Base-by-base conservation (phyloP, 1,140 invertebrate species). In the Trichonephila clavipes region DNA sequence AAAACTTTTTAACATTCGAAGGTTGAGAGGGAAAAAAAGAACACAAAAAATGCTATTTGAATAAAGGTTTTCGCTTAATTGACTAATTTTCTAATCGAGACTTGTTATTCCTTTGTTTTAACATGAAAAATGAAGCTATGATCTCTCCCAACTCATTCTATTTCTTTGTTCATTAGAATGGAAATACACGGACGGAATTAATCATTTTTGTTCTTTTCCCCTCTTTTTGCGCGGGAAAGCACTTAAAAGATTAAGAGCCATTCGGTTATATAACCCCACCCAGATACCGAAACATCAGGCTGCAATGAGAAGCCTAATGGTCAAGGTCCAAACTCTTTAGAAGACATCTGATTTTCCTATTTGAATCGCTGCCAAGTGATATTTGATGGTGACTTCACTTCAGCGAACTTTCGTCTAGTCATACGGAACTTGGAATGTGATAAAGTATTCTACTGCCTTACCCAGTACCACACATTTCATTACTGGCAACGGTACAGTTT, bases 311-410 rank as follows among this genome's bases (percentile, higher is more conserved):
- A 51, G 10, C 51, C 10, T 10, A 51, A 51, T 51, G 51, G 51
- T 3, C 10, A 51, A 12, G 51, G 51, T 10, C 51, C 51, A 51
- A 51, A 51, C 51, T 51, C 51, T 51, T 51, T 51, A 64, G 16
- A 2, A 77, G 72, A 77, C 28, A 34, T 77, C 72, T 40, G 72
- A 40, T 77, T 77, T 77, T 77, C 24, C 69, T 77, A 34, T 34
- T 77, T 77, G 72, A 77, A 40, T 14, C 28, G 16, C 18, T 77
- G 72, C 72, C 72, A 77, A 77, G 28, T 19, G 72, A 77, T 77
- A 77, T 40, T 34, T 77, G 72, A 77, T 77, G 72, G 34, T 77
- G 34, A 77, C 34, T 77, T 77, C 72, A 77, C 72, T 77, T 77
- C 12, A 40, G 72, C 66, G 21, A 24, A 69, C 66, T 10, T 40